These are phyloP conservation scores for Zophobas morio DNA, from an alignment of 1,140 invertebrate species.

Conservation along the genomic window DNA sequence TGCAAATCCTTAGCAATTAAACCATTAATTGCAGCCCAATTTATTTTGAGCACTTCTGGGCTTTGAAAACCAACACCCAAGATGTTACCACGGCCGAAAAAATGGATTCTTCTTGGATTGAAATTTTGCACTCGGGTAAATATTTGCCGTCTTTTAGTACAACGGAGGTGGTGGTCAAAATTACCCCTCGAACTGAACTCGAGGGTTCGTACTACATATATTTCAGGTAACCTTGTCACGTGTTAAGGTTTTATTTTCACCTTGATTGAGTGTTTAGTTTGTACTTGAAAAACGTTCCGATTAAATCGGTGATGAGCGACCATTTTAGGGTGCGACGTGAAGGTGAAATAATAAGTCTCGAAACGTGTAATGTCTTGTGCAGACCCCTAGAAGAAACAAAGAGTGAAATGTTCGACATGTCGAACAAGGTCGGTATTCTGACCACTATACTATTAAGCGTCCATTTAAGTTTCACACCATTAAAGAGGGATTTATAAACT, in stretches of 20 bases:
- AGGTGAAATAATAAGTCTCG: too few relatives aligned
- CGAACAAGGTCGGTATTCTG: too few relatives aligned
- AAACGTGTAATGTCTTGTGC: not conserved
- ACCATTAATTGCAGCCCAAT: not conserved
- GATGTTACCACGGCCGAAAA: not conserved
- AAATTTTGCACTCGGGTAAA: constrained; percentile 9
- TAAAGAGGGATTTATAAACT: too few relatives aligned
- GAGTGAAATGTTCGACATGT: too few relatives aligned
- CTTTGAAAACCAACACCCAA: not conserved
- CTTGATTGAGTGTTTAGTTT: not conserved
- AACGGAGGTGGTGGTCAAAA: constrained; percentile 19
- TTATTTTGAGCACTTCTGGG: constrained; percentile 37
- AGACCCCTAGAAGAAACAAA: not conserved
- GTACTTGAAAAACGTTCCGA: constrained; percentile 41
- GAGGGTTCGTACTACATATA: constrained; percentile 30
- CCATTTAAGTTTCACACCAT: too few relatives aligned
- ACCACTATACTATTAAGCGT: too few relatives aligned
- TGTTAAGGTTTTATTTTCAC: not conserved
- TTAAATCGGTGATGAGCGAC: too few relatives aligned
- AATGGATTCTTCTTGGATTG: constrained; percentile 9
- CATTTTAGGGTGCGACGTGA: too few relatives aligned
- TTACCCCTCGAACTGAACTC: constrained; percentile 18
- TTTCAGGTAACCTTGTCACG: constrained; percentile 7
- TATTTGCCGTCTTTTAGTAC: constrained; percentile 33
- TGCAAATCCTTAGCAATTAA: not conserved